Evolutionary conservation across 2,797 vertebrate genomes (phyloP), one percentile per base, ranked within the genome.

Genomic region (Bucorvus abyssinicus): DNA sequence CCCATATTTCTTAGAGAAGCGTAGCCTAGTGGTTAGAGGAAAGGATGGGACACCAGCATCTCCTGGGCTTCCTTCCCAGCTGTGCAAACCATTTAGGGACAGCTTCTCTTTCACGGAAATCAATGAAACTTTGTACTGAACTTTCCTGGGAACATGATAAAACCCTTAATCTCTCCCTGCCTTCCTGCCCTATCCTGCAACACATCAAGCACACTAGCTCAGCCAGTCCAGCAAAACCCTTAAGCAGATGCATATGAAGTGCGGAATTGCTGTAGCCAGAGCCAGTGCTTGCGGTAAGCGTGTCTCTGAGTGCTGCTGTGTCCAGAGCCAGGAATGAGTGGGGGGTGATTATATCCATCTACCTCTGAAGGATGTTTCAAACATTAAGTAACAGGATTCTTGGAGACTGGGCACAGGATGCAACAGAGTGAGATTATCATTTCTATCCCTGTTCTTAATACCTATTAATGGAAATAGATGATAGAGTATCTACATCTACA

Each of bases 321-420:
- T 16, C 85, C 87, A 88, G 91, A 47, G 86, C 74, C 85, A 90
- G 94, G 83, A 90, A 87, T 9, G 89, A 93, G 87, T 79, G 63
- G 80, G 69, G 90, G 53, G n/a, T 0, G 1, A 29, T 38, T 17
- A 4, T 5, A 32, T 26, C 17, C 87, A 79, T 68, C 89, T 34
- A 56, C 93, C 84, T 84, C 78, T 63, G 5, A 55, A 83, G 77
- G 78, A 93, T 85, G 45, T 78, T 95, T 92, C 90, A 68, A 91
- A 75, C 81, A 83, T 95, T 52, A 75, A 93, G 88, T 87, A 95
- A 97, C 11, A 50, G 82, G 49, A 94, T 93, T 94, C 93, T 29
- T 95, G 78, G 64, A 94, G 71, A 81, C 53, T 13, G 75, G 78
- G 89, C 71, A 85, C 42, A 30, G 42, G 68, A 77, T 75, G 61